phyloP scores from a whole-genome alignment of 2,113 vertebrate genomes.

The Chroicocephalus ridibundus region DNA sequence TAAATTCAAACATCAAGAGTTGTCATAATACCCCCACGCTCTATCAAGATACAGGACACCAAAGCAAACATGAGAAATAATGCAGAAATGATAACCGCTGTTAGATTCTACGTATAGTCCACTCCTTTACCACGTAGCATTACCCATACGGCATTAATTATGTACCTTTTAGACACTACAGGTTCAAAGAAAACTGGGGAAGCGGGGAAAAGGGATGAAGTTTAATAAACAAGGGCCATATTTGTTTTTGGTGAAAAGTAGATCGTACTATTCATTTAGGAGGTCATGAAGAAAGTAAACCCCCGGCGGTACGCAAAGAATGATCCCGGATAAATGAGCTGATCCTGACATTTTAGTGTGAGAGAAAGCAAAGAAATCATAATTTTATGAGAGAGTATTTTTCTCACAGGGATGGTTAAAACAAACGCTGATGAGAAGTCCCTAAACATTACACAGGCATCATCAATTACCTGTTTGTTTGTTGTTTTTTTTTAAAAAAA shows the following conservation, averaged over 20 bases:
- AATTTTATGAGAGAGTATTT: slow-evolving; percentile 62
- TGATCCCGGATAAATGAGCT: neutral
- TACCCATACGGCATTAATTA: neutral
- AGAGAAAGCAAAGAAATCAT: slow-evolving; percentile 58
- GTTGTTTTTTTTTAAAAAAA: neutral
- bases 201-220: neutral
- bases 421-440: slow-evolving; percentile 60
- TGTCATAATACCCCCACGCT: neutral
- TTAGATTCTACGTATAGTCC: neutral
- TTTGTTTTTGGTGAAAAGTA: neutral
- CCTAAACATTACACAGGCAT: slow-evolving; percentile 36
- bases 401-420: slow-evolving; percentile 62
- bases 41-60: neutral
- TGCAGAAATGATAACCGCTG: neutral
- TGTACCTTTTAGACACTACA: neutral
- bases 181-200: neutral
- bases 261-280: neutral
- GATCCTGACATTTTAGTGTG: slow-evolving; percentile 15
- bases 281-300: neutral
- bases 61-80: neutral
- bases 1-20: neutral
- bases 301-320: neutral
- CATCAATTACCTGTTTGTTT: slow-evolving; percentile 46
- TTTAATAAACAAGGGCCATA: neutral
- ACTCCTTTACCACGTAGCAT: neutral